Percentiles rank a stretch among this genome's conserved stretches.
Conservation (phyloP, 35 echinoderm and acorn worm species). For the Amphiura filiformis region DNA sequence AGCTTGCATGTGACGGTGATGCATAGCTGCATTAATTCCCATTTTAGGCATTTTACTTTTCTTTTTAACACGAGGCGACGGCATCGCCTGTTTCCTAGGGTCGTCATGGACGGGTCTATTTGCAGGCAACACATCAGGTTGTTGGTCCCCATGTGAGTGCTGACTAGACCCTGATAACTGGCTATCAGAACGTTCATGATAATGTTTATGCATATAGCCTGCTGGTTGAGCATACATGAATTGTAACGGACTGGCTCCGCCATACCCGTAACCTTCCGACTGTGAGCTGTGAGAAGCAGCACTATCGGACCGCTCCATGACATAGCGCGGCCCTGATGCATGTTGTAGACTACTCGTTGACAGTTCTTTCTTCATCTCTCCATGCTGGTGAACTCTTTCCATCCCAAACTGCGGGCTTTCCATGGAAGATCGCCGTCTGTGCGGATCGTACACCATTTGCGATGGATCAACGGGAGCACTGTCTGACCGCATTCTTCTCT, state of each 20-base stretch:
- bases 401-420: constrained; percentile 19
- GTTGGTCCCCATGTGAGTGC: constrained; percentile 23
- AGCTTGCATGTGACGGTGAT: constrained; percentile 37
- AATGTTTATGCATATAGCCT: constrained; percentile 19
- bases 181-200: constrained; percentile 62
- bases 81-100: constrained; percentile 35
- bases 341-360: not conserved
- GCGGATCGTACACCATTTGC: not conserved
- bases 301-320: not conserved
- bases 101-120: constrained; percentile 22
- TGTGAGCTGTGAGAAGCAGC: constrained; percentile 1
- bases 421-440: constrained; percentile 25
- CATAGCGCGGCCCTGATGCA: not conserved
- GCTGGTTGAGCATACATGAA: not conserved
- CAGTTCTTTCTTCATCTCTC: not conserved
- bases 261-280: constrained; percentile 11
- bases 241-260: not conserved
- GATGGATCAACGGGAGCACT: constrained; percentile 43
- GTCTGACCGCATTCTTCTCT: constrained; percentile 46
- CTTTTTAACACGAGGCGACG: constrained; percentile 77
- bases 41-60: constrained; percentile 87
- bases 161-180: constrained; percentile 52
- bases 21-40: constrained; percentile 70
- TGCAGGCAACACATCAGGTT: not conserved
- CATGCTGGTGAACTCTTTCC: not conserved